Conservation (phyloP, 2,888 invertebrate species). For the Euzophera pinguis region DNA sequence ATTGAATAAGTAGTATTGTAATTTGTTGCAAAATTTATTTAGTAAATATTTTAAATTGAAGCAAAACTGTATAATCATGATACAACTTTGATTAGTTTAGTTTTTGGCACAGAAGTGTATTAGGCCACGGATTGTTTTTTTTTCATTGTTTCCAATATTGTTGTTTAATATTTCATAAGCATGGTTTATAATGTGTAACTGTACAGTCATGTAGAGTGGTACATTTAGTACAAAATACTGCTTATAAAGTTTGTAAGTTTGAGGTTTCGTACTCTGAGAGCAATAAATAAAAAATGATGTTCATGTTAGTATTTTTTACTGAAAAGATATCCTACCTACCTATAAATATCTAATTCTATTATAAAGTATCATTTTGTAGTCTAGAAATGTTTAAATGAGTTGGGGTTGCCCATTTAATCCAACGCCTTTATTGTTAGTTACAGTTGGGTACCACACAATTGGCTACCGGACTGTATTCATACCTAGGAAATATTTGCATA, state of each 20-base stretch:
- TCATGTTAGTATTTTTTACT: constrained; percentile 26
- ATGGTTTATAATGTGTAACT: constrained; percentile 35
- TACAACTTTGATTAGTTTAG: background rate
- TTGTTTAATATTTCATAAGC: constrained; percentile 24
- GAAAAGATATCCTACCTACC: background rate
- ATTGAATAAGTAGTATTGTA: background rate
- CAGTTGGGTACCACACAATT: too few relatives aligned
- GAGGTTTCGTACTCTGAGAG: constrained; percentile 59
- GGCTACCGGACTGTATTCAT: too few relatives aligned
- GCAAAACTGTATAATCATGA: constrained; percentile 1
- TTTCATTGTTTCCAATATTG: constrained; percentile 29
- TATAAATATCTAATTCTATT: too few relatives aligned
- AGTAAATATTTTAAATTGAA: background rate
- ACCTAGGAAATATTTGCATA: too few relatives aligned
- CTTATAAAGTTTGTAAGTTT: constrained; percentile 57
- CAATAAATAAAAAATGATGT: constrained; percentile 73
- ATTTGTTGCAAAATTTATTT: constrained; percentile 16
- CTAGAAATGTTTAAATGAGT: too few relatives aligned
- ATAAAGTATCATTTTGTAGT: too few relatives aligned
- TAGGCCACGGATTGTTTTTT: constrained; percentile 27
- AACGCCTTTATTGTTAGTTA: too few relatives aligned
- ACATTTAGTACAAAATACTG: constrained; percentile 73
- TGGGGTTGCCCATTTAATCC: too few relatives aligned
- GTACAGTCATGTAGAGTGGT: constrained; percentile 61
- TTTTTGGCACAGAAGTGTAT: constrained; percentile 14